Percentiles rank a stretch among this genome's conserved stretches.
These are phyloP conservation scores for Capreolus pygargus DNA, from an alignment of 2,113 vertebrate genomes.

Conservation along the genomic window DNA sequence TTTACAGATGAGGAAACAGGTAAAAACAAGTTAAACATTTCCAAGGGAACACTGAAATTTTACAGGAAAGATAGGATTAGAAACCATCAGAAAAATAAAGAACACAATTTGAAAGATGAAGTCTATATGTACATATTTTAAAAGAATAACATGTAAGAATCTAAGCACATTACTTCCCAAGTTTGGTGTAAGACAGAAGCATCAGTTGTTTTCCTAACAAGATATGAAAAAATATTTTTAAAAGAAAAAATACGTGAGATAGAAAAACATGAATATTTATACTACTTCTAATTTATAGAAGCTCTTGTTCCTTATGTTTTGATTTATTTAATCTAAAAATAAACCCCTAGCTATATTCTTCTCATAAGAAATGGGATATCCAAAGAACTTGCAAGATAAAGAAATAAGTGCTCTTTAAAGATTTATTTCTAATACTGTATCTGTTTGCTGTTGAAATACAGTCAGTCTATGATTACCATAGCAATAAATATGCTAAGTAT, in stretches of 20 bases:
- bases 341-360: neutral
- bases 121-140: neutral
- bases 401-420: conserved; percentile 6
- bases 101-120: neutral
- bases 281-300: conserved; percentile 3
- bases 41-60: neutral
- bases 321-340: conserved; percentile 32
- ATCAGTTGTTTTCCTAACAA: neutral
- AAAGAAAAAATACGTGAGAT: neutral
- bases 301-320: conserved; percentile 12
- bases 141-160: neutral
- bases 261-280: conserved; percentile 16
- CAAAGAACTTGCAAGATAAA: conserved; percentile 14
- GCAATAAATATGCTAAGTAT: conserved; percentile 56
- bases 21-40: neutral
- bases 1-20: neutral
- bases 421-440: conserved; percentile 21
- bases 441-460: conserved; percentile 42
- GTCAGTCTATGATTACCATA: neutral
- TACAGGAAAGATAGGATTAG: neutral
- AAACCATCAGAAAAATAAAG: neutral
- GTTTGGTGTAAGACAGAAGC: neutral
- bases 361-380: neutral
- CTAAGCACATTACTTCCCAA: neutral
- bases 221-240: neutral